phyloP scores from a whole-genome alignment of 1,140 invertebrate species.

The Rhagoletis pomonella region DNA sequence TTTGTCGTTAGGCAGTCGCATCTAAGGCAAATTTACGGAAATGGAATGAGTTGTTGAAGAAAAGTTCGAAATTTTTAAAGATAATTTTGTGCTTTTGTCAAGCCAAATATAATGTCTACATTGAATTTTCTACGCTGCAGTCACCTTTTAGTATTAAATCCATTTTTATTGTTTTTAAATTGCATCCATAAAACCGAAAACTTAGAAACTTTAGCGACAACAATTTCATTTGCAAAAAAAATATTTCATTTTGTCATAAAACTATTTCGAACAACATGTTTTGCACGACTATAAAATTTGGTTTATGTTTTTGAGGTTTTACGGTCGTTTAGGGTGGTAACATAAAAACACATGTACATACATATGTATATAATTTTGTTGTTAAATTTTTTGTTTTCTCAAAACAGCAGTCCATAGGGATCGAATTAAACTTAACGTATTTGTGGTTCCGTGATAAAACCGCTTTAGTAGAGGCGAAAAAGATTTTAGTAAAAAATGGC shows the following conservation, averaged over 20 bases:
- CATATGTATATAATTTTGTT: no score
- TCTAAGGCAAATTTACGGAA: neutral
- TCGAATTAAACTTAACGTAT: no score
- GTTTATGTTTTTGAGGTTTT: neutral
- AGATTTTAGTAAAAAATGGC: no score
- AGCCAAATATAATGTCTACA: neutral
- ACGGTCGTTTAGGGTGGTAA: neutral
- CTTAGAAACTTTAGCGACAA: neutral
- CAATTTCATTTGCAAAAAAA: conserved; percentile 8
- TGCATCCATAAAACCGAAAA: conserved; percentile 15
- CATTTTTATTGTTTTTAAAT: conserved; percentile 38
- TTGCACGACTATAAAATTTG: neutral
- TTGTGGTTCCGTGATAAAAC: no score
- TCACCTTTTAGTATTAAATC: neutral
- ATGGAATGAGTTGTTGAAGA: neutral
- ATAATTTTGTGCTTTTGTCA: neutral
- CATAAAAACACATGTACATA: neutral
- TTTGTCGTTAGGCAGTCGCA: conserved; percentile 26
- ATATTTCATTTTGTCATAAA: conserved; percentile 7
- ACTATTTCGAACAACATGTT: neutral
- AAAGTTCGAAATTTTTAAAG: neutral
- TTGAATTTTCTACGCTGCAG: neutral
- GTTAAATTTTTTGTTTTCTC: no score
- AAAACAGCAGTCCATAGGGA: no score
- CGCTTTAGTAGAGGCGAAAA: no score